A percentile compares a stretch with the other conserved stretches of the same genome.
Evolutionary conservation across 2,888 invertebrate species (phyloP).

Genomic region (Hartigia nigra): DNA sequence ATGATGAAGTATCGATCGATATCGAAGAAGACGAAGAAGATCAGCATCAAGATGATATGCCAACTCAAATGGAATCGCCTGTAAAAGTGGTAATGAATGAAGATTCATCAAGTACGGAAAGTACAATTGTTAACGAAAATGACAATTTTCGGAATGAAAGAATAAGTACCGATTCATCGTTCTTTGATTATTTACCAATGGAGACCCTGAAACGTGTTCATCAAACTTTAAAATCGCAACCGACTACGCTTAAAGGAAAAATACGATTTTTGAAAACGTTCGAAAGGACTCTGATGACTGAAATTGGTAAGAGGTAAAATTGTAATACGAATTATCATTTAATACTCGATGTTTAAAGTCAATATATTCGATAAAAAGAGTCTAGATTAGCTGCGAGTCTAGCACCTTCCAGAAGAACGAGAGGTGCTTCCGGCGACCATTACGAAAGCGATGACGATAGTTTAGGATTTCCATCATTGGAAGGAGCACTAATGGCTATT

Average conservation of each 20-base stretch:
- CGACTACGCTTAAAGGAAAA: slow-evolving; percentile 66
- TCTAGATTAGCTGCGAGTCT: slow-evolving; percentile 43
- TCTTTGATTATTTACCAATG: slow-evolving; percentile 53
- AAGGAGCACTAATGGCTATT: slow-evolving; percentile 84
- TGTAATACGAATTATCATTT: neutral
- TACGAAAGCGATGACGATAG: slow-evolving; percentile 69
- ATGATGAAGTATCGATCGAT: slow-evolving; percentile 10
- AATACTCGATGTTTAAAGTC: neutral
- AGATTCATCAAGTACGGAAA: neutral
- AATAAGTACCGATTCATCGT: neutral
- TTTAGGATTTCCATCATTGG: slow-evolving; percentile 82
- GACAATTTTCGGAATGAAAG: neutral
- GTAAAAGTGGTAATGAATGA: neutral
- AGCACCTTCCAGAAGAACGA: slow-evolving; percentile 35
- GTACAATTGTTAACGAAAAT: neutral
- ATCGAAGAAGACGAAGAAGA: slow-evolving; percentile 1
- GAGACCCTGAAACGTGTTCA: slow-evolving; percentile 59
- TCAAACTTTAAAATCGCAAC: slow-evolving; percentile 53
- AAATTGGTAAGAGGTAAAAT: slow-evolving; percentile 71
- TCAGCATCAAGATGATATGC: neutral
- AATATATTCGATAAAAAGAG: slow-evolving; percentile 39
- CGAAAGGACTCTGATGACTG: slow-evolving; percentile 71
- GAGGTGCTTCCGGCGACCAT: slow-evolving; percentile 42
- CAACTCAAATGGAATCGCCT: slow-evolving; percentile 2
- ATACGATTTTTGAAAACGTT: slow-evolving; percentile 71